Evolutionary conservation across 2,888 invertebrate genomes (phyloP).

Genomic region (Philereme vetulata): DNA sequence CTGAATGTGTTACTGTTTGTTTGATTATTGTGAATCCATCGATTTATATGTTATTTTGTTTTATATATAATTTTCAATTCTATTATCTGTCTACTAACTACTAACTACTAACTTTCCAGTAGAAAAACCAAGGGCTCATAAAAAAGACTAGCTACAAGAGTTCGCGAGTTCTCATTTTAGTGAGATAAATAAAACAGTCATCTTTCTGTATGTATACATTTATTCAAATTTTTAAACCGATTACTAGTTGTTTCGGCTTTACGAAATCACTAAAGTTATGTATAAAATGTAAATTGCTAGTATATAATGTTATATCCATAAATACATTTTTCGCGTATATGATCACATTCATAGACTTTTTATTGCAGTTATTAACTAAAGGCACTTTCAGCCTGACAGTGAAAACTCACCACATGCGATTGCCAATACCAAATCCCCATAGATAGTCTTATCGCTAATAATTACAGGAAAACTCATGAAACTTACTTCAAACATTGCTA

Average conservation of each 20-base stretch:
- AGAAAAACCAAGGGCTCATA: too few species aligned
- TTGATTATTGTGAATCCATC: too few species aligned
- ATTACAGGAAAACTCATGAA: conserved; percentile 25
- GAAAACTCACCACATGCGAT: conserved; percentile 81
- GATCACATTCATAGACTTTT: conserved; percentile 76
- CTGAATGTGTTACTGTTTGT: too few species aligned
- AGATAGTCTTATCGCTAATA: conserved; percentile 29
- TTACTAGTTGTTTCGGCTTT: conserved; percentile 65
- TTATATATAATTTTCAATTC: too few species aligned
- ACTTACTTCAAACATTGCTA: too few species aligned
- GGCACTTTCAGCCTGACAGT: conserved; percentile 65
- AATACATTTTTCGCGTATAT: conserved; percentile 70
- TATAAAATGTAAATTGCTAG: conserved; percentile 70
- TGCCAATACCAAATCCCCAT: conserved; percentile 69
- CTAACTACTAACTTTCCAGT: too few species aligned
- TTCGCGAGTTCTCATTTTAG: too few species aligned
- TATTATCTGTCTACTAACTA: too few species aligned
- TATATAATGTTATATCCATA: conserved; percentile 60
- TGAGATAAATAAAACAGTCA: conserved; percentile 21
- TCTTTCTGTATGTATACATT: conserved; percentile 34
- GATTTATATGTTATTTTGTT: too few species aligned
- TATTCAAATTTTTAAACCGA: conserved; percentile 62
- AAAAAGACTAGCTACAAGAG: too few species aligned
- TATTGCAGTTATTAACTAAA: conserved; percentile 67
- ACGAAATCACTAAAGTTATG: conserved; percentile 58